Percentiles rank a stretch among this genome's conserved stretches.
phyloP scores from a whole-genome alignment of 2,888 invertebrate species.

The Tholera decimalis region DNA sequence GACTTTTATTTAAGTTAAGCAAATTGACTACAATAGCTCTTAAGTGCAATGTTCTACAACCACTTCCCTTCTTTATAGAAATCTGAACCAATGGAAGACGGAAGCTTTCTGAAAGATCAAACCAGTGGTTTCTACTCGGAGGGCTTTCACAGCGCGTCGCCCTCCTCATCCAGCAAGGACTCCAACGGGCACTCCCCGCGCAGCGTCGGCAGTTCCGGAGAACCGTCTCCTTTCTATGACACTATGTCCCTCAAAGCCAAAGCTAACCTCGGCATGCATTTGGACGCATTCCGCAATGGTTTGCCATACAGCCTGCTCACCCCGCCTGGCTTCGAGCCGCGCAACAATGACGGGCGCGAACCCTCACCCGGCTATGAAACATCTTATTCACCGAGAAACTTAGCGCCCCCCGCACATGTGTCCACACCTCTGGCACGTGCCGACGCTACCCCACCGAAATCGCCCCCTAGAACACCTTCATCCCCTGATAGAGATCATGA shows the following conservation, averaged over 20 bases:
- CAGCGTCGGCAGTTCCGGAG: constrained; percentile 85
- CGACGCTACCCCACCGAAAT: constrained; percentile 87
- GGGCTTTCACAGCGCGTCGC: constrained; percentile 91
- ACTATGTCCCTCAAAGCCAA: constrained; percentile 84
- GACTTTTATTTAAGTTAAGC: not conserved
- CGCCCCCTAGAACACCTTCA: constrained; percentile 82
- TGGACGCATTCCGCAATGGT: constrained; percentile 84
- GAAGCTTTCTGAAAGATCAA: constrained; percentile 90
- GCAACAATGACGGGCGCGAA: constrained; percentile 79
- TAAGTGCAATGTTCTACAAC: constrained; percentile 44
- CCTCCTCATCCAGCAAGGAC: constrained; percentile 91
- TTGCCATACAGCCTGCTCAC: constrained; percentile 92
- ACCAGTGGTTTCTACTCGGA: constrained; percentile 92
- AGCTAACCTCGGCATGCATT: constrained; percentile 85
- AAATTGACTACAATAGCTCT: not conserved
- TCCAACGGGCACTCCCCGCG: constrained; percentile 88
- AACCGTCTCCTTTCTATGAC: constrained; percentile 85
- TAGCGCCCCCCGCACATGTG: constrained; percentile 80
- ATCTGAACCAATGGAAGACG: constrained; percentile 89
- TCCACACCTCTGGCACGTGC: constrained; percentile 82
- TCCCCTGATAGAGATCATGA: constrained; percentile 81
- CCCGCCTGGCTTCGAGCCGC: constrained; percentile 91
- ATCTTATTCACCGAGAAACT: constrained; percentile 80
- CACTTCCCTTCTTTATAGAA: constrained; percentile 86
- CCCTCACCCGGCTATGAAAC: constrained; percentile 80